Evolutionary conservation across 2,113 vertebrate species (phyloP), one percentile per base, ranked within the genome.

Genomic region (Rhinolophus ferrumequinum): DNA sequence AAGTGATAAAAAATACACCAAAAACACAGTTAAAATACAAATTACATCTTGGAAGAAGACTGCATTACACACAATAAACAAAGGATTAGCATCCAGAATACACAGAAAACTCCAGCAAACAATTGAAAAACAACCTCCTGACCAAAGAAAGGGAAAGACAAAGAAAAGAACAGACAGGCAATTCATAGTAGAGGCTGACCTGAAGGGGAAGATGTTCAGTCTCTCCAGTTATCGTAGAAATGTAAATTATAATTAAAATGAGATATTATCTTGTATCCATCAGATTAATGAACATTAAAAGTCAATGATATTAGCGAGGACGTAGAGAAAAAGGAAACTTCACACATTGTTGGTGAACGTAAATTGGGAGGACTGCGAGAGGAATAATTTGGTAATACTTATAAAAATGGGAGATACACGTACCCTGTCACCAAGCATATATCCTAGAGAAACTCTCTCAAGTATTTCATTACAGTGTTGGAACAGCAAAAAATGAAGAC

Each of bases 31-130:
- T 77, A 77, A 94, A 72, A 79, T 79, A 88, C 9, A 73, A 96
- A 91, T 76, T 69, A 83, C 47, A 77, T 67, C 75, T 93, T 67
- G 47, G n/a, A 56, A 96, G 66, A 86, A 90, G 47, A 93, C n/a
- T 84, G 11, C 6, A 26, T 75, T 80, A 70, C 58, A 80, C 50
- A 75, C 26, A 73, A 69, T 72, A 72, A 75, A 66, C n/a, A 77
- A 88, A 92, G 47, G 21, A 50, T 80, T 92, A 60, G 33, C 15
- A 66, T 84, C 30, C 22, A 33, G 70, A 92, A 77, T 62, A 67
- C 33, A 41, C 26, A 85, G 67, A 90, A 44, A 70, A 64, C 19
- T 82, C 67, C 52, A 76, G n/a, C 54, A 83, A 83, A 84, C n/a
- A 60, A 28, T 8, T 88, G 21, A 94, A 70, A 79, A 82, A 66